phyloP scores from a whole-genome alignment of 2,797 vertebrate genomes.

The Fundulus diaphanus region DNA sequence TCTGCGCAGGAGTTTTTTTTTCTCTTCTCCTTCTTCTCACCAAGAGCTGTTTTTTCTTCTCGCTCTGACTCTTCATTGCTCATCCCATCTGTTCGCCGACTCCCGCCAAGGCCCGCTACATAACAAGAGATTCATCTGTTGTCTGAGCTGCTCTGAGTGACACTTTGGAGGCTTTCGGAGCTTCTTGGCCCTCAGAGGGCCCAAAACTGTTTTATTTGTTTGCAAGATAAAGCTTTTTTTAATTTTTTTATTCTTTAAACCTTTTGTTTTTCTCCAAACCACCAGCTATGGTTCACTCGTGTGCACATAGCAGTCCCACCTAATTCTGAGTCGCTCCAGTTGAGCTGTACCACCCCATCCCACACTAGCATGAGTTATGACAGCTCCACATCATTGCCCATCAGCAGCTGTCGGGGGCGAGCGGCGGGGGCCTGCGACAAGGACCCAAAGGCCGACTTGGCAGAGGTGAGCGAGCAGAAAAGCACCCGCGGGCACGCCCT shows the following conservation, averaged over 20 bases:
- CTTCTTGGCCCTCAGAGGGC: slow-evolving; percentile 18
- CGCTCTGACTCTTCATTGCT: slow-evolving; percentile 52
- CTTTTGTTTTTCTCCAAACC: slow-evolving; percentile 10
- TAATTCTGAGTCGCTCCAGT: slow-evolving; percentile 50
- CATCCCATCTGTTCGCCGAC: slow-evolving; percentile 60
- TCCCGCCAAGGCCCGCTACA: slow-evolving; percentile 59
- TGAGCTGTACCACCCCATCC: slow-evolving; percentile 57
- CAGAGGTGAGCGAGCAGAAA: slow-evolving; percentile 39
- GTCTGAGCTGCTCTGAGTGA: slow-evolving; percentile 24
- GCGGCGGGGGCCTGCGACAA: slow-evolving; percentile 68
- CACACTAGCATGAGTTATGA: slow-evolving; percentile 84
- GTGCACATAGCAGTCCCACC: slow-evolving; percentile 74
- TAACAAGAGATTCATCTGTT: slow-evolving; percentile 45
- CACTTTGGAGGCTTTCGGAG: slow-evolving; percentile 12
- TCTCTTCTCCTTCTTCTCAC: slow-evolving; percentile 15
- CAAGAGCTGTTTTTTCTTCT: slow-evolving; percentile 60
- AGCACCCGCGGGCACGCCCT: slow-evolving; percentile 38
- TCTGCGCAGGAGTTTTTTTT: slow-evolving; percentile 37
- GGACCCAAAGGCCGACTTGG: slow-evolving; percentile 57
- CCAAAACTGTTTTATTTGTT: neutral
- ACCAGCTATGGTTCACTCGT: slow-evolving; percentile 66
- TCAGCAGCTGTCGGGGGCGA: slow-evolving; percentile 71
- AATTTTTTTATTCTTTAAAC: slow-evolving; percentile 56
- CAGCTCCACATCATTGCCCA: slow-evolving; percentile 75
- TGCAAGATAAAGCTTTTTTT: slow-evolving; percentile 51